Base-by-base conservation (phyloP, 2,888 invertebrate genomes). In the Tiliacea aurago region DNA sequence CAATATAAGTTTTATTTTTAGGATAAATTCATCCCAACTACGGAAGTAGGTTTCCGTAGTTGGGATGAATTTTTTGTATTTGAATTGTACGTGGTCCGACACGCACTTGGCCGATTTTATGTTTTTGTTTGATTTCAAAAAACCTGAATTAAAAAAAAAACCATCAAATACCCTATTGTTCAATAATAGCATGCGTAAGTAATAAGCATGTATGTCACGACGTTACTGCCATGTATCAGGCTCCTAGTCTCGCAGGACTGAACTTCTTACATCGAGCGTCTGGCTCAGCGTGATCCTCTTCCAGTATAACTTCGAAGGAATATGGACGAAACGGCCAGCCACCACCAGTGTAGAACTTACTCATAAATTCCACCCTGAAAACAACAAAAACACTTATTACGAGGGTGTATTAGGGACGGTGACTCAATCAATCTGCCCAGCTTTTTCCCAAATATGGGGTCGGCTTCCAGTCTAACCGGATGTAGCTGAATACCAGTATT, bases 361-460 rank as follows among this genome's bases (percentile, higher is more conserved):
- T 99, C 97, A 99, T 99, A 94, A 99, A 99, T 93, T 99, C 99
- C 73, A 99, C 99, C 98, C 98, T 98, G 89, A 87, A 91, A 91
- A 70, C 4, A 67, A 28, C 0, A 53, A 37, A 10, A 45, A 15
- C 9, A 28, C 15, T 20, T 33, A 51, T 62, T 62, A 47, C 20
- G 20, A 47, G 15, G 1, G 18, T 7, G 18, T 43, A 7, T 23
- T 18, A 18, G 10, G 6, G 23, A 43, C 4, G 10, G 43, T 62
- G 18, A 43, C 37, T 37, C 4, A 37, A 28, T 28, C 28, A 28
- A 28, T 28, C 28, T 28, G 28, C 28, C 28, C 28, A 28, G 28
- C 3, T 2, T 3, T 28, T 3, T 28, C 28, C 28, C 28, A 28
- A 28, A 3, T n/a, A n/a, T n/a, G n/a, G n/a, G n/a, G n/a, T n/a